These are phyloP conservation scores for Leucophenga varia DNA, from an alignment of 1,140 invertebrate genomes.

Conservation along the genomic window DNA sequence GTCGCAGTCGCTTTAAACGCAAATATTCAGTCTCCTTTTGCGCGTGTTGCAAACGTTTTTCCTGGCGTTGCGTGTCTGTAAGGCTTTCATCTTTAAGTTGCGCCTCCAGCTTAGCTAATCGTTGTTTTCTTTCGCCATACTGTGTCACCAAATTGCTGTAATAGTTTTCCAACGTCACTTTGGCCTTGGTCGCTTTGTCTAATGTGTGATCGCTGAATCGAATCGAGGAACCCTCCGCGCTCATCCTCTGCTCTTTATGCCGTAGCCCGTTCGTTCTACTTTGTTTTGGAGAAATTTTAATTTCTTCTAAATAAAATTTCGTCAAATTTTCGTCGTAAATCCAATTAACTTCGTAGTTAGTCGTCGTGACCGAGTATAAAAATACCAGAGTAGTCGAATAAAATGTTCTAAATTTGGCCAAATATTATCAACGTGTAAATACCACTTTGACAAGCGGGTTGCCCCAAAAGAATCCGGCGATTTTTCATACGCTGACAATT, in stretches of 20 bases:
- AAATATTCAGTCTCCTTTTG: slow-evolving; percentile 98
- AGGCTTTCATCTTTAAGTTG: slow-evolving; percentile 90
- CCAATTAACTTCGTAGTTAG: too few relatives aligned
- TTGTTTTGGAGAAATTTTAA: too few relatives aligned
- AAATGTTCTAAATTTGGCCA: too few relatives aligned
- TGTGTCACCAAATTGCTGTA: slow-evolving; percentile 97
- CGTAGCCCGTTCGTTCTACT: too few relatives aligned
- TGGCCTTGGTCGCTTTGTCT: slow-evolving; percentile 98
- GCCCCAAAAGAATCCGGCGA: too few relatives aligned
- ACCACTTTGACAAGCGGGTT: too few relatives aligned
- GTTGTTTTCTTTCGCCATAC: slow-evolving; percentile 93
- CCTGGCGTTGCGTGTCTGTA: slow-evolving; percentile 80
- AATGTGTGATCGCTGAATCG: slow-evolving; percentile 94
- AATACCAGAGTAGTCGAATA: too few relatives aligned
- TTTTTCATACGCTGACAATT: too few relatives aligned
- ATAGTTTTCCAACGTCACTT: slow-evolving; percentile 98
- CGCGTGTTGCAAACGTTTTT: slow-evolving; percentile 92
- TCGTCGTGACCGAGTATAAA: too few relatives aligned
- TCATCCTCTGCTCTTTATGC: slow-evolving; percentile 54
- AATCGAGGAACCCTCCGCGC: slow-evolving; percentile 61
- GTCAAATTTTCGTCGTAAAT: too few relatives aligned
- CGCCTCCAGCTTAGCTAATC: slow-evolving; percentile 90
- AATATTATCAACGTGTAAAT: too few relatives aligned
- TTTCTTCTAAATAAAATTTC: too few relatives aligned
- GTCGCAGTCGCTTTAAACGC: slow-evolving; percentile 89